Evolutionary conservation across 2,888 invertebrate genomes (phyloP).

Genomic region (Andrena trimmerana): DNA sequence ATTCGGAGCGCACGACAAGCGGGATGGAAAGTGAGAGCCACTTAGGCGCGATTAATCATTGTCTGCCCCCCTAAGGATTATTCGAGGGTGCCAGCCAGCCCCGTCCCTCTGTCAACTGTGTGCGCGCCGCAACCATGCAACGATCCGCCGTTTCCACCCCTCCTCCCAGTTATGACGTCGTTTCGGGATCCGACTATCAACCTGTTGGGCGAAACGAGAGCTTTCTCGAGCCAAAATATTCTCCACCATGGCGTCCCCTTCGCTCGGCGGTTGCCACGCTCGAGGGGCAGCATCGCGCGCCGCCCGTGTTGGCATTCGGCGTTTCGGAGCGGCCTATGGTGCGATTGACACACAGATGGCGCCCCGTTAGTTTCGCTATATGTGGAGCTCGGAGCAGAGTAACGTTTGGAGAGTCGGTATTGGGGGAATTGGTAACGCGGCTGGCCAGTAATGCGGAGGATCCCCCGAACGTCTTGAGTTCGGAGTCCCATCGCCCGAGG

Average conservation of each 20-base stretch:
- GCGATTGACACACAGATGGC: too few species aligned
- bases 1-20: conserved; percentile 18
- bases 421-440: too few species aligned
- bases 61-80: conserved; percentile 49
- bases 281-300: too few species aligned
- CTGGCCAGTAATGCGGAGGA: too few species aligned
- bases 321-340: too few species aligned
- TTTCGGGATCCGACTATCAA: conserved; percentile 9
- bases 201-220: conserved; percentile 2
- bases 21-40: conserved; percentile 42
- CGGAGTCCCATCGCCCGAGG: too few species aligned
- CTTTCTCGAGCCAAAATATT: conserved; percentile 1
- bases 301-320: too few species aligned
- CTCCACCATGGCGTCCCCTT: not conserved
- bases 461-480: too few species aligned
- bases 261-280: too few species aligned
- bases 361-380: too few species aligned
- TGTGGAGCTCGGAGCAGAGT: too few species aligned
- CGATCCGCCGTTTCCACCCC: not conserved
- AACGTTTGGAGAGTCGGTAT: too few species aligned
- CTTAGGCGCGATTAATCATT: conserved; percentile 59
- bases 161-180: conserved; percentile 1
- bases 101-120: conserved; percentile 8
- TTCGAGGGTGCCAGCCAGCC: conserved; percentile 13
- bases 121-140: conserved; percentile 8